Conservation (phyloP, 2,888 invertebrate genomes). For the Cephonodes hylas region DNA sequence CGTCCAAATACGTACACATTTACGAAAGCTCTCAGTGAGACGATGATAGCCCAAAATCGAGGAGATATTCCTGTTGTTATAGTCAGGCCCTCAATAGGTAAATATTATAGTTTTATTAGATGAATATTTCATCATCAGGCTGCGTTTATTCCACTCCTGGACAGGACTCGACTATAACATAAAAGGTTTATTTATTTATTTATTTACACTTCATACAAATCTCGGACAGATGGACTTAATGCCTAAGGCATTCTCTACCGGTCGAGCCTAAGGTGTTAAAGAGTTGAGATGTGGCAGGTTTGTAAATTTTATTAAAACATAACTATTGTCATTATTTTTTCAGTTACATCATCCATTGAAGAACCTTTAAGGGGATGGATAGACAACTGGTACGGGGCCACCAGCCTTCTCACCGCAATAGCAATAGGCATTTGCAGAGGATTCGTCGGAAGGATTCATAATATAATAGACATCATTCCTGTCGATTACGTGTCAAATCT, state of each 20-base stretch:
- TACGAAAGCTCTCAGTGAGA: constrained; percentile 45
- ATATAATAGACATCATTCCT: constrained; percentile 88
- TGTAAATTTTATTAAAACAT: no score
- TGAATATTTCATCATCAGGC: no score
- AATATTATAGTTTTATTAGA: no score
- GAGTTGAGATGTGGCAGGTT: no score
- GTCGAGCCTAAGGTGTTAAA: no score
- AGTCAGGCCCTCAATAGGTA: constrained; percentile 44
- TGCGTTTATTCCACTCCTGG: no score
- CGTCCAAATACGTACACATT: constrained; percentile 45
- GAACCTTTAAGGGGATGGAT: constrained; percentile 93
- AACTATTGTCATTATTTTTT: no score
- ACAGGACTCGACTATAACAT: no score
- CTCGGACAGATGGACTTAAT: no score
- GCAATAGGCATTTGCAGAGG: constrained; percentile 85
- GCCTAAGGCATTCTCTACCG: no score
- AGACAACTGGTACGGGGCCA: constrained; percentile 94
- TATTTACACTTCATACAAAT: no score
- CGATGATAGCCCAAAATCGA: constrained; percentile 27
- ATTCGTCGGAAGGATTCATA: constrained; percentile 85
- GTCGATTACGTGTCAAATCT: constrained; percentile 92
- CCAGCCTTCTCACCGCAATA: constrained; percentile 83
- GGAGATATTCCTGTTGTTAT: constrained; percentile 39
- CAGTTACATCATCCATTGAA: constrained; percentile 83
- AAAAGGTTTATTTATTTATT: no score